A percentile compares a stretch with the other conserved stretches of the same genome.
These are phyloP conservation scores for Ceratotherium simum DNA, from an alignment of 2,113 vertebrate species.

Conservation along the genomic window DNA sequence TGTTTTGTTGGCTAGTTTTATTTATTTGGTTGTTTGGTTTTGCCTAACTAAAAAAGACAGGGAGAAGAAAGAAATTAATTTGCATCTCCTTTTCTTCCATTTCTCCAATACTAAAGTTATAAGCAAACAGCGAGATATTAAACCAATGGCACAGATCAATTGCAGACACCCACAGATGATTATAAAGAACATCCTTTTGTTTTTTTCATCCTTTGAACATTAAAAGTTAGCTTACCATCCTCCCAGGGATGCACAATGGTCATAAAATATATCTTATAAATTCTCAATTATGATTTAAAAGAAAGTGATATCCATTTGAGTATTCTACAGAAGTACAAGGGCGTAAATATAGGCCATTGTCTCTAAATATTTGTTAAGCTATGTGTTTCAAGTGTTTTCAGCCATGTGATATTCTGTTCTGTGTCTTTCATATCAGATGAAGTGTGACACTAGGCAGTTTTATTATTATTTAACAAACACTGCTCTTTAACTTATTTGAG, in stretches of 20 bases:
- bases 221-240: constrained; percentile 46
- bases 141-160: background rate
- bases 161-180: background rate
- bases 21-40: background rate
- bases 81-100: constrained; percentile 7
- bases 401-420: constrained; percentile 78
- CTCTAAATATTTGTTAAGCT: constrained; percentile 77
- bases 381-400: constrained; percentile 84
- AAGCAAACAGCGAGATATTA: background rate
- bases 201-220: constrained; percentile 43
- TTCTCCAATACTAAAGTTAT: background rate
- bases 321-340: background rate
- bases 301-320: background rate
- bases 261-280: constrained; percentile 41
- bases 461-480: constrained; percentile 78
- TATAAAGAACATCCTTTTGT: constrained; percentile 20
- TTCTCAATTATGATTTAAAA: constrained; percentile 43
- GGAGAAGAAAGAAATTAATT: background rate
- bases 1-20: background rate
- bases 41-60: background rate
- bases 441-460: constrained; percentile 81
- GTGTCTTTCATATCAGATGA: constrained; percentile 85
- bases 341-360: constrained; percentile 35
- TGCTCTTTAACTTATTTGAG: constrained; percentile 75
- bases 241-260: background rate